Conservation (phyloP, 2,888 invertebrate genomes). For the Elaeidobius kamerunicus region DNA sequence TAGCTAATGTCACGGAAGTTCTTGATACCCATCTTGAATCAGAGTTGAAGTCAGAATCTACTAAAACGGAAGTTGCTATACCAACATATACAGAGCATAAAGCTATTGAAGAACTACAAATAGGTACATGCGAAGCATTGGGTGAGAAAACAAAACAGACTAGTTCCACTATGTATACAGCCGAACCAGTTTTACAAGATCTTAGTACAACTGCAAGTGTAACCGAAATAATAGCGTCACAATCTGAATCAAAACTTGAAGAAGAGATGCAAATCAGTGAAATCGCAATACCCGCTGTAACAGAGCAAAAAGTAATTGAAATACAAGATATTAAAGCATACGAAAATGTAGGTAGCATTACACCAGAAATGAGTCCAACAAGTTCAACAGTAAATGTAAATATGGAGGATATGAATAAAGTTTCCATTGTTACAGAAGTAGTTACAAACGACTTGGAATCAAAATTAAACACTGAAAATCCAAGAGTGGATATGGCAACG, state of each 20-base stretch:
- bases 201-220: slow-evolving; percentile 40
- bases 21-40: slow-evolving; percentile 46
- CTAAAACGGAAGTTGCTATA: slow-evolving; percentile 29
- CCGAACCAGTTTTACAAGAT: slow-evolving; percentile 42
- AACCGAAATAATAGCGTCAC: slow-evolving; percentile 44
- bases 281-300: slow-evolving; percentile 26
- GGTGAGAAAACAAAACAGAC: slow-evolving; percentile 5
- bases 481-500: slow-evolving; percentile 30
- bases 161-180: slow-evolving; percentile 35
- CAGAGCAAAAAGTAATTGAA: slow-evolving; percentile 30
- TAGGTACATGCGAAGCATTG: slow-evolving; percentile 18
- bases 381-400: slow-evolving; percentile 37
- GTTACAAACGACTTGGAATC: slow-evolving; percentile 46
- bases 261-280: slow-evolving; percentile 25
- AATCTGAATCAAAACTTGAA: slow-evolving; percentile 44
- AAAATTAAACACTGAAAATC: slow-evolving; percentile 31
- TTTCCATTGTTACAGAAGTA: slow-evolving; percentile 44
- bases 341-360: slow-evolving; percentile 25
- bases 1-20: slow-evolving; percentile 44
- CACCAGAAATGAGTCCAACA: neutral
- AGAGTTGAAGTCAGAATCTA: slow-evolving; percentile 31
- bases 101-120: slow-evolving; percentile 13
- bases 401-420: slow-evolving; percentile 40
- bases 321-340: slow-evolving; percentile 19
- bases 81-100: slow-evolving; percentile 30